phyloP scores from a whole-genome alignment of 2,797 vertebrate genomes.

The Cheirogaleus major region DNA sequence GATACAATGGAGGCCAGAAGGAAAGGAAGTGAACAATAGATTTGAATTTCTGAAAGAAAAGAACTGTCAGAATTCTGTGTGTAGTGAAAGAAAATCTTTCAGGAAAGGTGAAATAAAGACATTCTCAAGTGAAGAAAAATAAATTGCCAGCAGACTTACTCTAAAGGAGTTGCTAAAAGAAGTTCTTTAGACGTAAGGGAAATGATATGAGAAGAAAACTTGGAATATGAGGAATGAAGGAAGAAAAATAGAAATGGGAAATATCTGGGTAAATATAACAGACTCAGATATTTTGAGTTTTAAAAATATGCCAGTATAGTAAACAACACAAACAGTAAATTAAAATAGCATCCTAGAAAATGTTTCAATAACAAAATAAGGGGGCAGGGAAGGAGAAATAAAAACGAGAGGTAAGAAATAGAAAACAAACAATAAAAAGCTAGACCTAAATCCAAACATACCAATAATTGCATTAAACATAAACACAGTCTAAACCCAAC shows the following conservation, averaged over 20 bases:
- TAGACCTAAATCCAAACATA: not conserved
- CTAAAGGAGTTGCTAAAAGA: not conserved
- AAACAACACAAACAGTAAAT: not conserved
- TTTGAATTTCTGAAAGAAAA: not conserved
- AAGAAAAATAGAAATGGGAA: not conserved
- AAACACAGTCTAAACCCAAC: not conserved
- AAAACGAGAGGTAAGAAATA: not conserved
- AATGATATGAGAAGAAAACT: not conserved
- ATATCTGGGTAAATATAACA: too few species aligned
- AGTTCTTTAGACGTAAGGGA: not conserved
- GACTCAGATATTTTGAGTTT: not conserved
- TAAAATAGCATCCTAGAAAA: not conserved
- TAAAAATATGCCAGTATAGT: not conserved
- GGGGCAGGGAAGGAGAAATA: not conserved
- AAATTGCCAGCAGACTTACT: not conserved
- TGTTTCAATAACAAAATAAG: not conserved
- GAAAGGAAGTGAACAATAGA: not conserved
- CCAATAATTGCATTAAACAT: not conserved
- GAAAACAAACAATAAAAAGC: conserved; percentile 25
- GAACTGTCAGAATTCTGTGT: not conserved
- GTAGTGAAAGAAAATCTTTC: not conserved
- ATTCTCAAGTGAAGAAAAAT: not conserved
- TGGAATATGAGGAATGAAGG: not conserved
- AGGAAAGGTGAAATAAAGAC: not conserved
- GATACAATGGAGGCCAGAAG: not conserved